A percentile compares a stretch with the other conserved stretches of the same genome.
Evolutionary conservation across 2,797 vertebrate species (phyloP).

Genomic region (Tragopan temminckii): DNA sequence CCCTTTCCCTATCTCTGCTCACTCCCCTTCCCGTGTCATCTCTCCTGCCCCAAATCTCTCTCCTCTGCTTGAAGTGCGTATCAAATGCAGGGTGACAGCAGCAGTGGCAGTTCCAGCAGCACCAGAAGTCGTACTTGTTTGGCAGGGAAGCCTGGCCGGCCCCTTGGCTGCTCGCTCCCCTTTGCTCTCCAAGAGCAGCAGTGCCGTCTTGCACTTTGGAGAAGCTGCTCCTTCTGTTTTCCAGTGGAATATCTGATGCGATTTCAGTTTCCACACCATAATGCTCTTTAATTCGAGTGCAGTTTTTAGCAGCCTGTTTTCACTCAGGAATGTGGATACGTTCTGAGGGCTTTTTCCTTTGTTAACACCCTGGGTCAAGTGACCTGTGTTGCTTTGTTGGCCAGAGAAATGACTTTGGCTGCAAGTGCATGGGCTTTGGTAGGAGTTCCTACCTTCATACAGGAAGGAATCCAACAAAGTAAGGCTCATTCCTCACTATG

Average conservation of each 20-base stretch:
- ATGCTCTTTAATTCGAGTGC: background rate
- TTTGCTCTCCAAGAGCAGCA: background rate
- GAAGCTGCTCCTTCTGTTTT: slow-evolving; percentile 15
- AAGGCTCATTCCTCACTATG: background rate
- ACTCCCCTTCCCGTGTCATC: background rate
- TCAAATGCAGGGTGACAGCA: slow-evolving; percentile 31
- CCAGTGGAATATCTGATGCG: slow-evolving; percentile 31
- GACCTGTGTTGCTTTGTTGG: background rate
- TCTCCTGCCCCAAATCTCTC: background rate
- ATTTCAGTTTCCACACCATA: background rate
- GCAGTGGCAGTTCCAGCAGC: slow-evolving; percentile 16
- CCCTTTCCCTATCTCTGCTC: slow-evolving; percentile 27
- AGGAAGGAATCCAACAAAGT: slow-evolving; percentile 24
- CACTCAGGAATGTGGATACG: slow-evolving; percentile 10
- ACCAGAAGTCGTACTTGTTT: background rate
- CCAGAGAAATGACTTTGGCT: background rate
- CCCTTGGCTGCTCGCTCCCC: background rate
- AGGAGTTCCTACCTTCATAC: slow-evolving; percentile 22
- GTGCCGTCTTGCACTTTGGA: background rate
- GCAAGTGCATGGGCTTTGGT: rapidly evolving
- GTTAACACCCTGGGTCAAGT: background rate
- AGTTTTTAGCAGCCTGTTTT: slow-evolving; percentile 28
- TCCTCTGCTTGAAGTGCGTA: background rate
- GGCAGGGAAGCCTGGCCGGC: background rate
- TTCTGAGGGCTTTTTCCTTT: background rate